phyloP scores from a whole-genome alignment of 2,113 vertebrate genomes.

The Patagioenas fasciata region DNA sequence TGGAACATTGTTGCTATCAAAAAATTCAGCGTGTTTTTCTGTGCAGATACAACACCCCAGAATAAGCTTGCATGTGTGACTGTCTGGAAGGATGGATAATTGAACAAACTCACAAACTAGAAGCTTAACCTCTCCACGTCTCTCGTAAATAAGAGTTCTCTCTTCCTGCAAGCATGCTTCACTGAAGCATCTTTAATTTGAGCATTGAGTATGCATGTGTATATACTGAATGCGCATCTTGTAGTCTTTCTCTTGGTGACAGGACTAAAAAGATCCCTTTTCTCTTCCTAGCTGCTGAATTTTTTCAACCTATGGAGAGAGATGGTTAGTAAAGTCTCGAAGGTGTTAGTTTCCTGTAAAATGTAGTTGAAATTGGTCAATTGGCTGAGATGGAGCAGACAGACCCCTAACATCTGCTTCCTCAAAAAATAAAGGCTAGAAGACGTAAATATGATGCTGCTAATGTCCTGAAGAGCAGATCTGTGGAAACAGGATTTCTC shows the following conservation, averaged over 20 bases:
- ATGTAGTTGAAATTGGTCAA: neutral
- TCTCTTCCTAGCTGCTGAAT: neutral
- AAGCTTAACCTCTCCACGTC: neutral
- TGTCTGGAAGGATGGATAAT: neutral
- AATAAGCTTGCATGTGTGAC: neutral
- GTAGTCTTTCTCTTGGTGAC: neutral
- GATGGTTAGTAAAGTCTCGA: neutral
- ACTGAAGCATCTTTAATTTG: neutral
- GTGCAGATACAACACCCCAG: neutral
- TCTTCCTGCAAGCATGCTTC: neutral
- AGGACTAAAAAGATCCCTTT: neutral
- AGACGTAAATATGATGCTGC: neutral
- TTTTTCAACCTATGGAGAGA: neutral
- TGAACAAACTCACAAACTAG: neutral
- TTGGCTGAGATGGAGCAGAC: neutral
- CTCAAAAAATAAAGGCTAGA: neutral
- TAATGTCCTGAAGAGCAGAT: neutral
- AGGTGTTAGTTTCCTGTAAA: neutral
- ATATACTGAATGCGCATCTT: neutral
- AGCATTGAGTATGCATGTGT: neutral
- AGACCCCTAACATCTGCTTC: neutral
- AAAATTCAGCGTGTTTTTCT: neutral
- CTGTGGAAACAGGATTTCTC: neutral
- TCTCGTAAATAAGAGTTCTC: neutral
- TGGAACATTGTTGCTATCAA: neutral